Base-by-base conservation (phyloP, 1,140 invertebrate genomes). In the Dufourea novaeangliae region DNA sequence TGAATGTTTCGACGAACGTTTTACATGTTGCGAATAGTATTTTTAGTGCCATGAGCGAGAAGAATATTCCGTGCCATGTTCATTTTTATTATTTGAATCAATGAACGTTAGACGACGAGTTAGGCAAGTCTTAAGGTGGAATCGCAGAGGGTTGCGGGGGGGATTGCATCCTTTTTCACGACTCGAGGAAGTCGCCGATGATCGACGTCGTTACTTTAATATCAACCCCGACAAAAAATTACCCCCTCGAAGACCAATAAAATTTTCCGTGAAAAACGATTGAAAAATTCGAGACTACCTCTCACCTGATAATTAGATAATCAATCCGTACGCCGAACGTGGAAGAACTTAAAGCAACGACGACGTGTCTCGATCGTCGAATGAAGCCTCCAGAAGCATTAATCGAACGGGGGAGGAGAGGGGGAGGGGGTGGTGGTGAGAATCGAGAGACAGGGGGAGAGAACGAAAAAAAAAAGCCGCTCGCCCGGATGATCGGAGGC, bases 401-500 rank as follows among this genome's bases (percentile, higher is more conserved):
- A 22, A 41, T 34, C 11, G 11, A 75, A 46, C 1, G 22, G 2
- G 8, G 32, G 34, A 12, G 14, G 37, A 4, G 37, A 12, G 50
- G 27, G 17, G 2, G 22, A 11, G 32, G 39, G 20, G 17, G n/a
- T n/a, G n/a, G n/a, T n/a, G n/a, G n/a, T n/a, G n/a, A n/a, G n/a
- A n/a, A n/a, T n/a, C n/a, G 52, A 12, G 27, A 27, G 14, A 37
- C n/a, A 39, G 2, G 8, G 37, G 4, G 39, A 34, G 17, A 1
- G 22, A n/a, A 25, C 29, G 34, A 20, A 39, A n/a, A 37, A 27
- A 11, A 29, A n/a, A 27, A 2, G 3, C 0, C n/a, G n/a, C n/a
- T 25, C n/a, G 34, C 1, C 59, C n/a, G 61, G n/a, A 12, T 37
- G 66, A 29, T 67, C 27, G 64, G 73, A 69, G 73, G 12, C 44